Conservation (phyloP, 2,888 invertebrate genomes). For the Drosophila melanosoma region DNA sequence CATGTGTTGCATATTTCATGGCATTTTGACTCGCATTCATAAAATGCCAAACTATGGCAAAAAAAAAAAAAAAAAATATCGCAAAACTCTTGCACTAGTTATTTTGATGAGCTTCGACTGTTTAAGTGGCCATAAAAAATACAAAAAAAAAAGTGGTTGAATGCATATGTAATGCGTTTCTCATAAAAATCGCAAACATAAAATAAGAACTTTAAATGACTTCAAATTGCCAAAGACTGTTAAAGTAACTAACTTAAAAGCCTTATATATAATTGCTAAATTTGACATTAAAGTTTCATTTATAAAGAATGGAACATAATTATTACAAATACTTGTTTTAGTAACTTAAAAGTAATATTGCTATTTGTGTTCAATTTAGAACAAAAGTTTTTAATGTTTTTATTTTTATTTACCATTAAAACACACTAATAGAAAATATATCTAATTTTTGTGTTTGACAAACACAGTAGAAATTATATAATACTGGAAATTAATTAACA, state of each 20-base stretch:
- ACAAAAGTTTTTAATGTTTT: background rate
- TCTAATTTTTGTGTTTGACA: background rate
- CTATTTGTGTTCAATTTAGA: background rate
- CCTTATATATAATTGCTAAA: background rate
- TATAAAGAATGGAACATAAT: background rate
- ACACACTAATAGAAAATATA: background rate
- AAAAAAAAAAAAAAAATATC: conserved; percentile 19
- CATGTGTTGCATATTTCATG: conserved; percentile 79
- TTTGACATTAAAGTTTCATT: background rate
- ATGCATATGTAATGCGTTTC: conserved; percentile 32
- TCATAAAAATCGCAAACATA: conserved; percentile 9
- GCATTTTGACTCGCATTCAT: conserved; percentile 68
- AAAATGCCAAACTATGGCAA: conserved; percentile 40
- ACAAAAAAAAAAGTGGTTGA: conserved; percentile 18
- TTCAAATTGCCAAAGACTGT: background rate
- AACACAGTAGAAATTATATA: background rate
- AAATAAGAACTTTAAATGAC: background rate
- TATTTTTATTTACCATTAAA: background rate
- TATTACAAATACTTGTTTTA: background rate
- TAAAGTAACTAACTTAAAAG: background rate
- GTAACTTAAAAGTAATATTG: background rate
- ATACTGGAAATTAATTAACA: background rate
- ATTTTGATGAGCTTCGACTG: conserved; percentile 61
- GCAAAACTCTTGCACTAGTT: conserved; percentile 32
- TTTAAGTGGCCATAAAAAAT: conserved; percentile 68